phyloP scores from a whole-genome alignment of 2,113 vertebrate genomes.

The Heterochromis multidens region DNA sequence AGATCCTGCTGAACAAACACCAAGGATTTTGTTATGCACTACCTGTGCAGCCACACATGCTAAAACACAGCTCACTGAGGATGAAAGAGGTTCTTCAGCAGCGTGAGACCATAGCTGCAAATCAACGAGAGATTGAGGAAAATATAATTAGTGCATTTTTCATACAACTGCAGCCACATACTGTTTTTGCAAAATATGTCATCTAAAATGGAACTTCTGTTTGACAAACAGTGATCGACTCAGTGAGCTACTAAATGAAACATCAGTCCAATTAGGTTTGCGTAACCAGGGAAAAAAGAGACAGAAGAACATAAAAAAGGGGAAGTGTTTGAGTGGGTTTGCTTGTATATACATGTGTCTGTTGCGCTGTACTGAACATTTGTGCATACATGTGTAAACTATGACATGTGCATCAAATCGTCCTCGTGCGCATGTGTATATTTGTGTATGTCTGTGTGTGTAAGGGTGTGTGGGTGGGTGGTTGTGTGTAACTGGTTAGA shows the following conservation, averaged over 20 bases:
- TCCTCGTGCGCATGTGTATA: not conserved
- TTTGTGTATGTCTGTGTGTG: not conserved
- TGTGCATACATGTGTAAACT: not conserved
- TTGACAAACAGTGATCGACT: slow-evolving; percentile 10
- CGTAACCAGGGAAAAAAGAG: not conserved
- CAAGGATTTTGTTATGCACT: not conserved
- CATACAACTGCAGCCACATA: not conserved
- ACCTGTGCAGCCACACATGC: not conserved
- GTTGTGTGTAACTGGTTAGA: slow-evolving; percentile 23
- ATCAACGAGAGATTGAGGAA: slow-evolving; percentile 19
- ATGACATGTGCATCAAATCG: not conserved
- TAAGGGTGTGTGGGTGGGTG: not conserved
- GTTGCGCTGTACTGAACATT: not conserved
- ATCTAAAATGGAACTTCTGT: slow-evolving; percentile 18
- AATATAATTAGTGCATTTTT: not conserved
- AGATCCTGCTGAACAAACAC: not conserved
- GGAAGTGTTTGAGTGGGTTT: not conserved
- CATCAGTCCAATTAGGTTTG: slow-evolving; percentile 8
- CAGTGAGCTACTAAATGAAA: slow-evolving; percentile 35
- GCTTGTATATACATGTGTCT: not conserved
- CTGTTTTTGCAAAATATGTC: not conserved
- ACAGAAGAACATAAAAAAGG: not conserved
- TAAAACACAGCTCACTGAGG: not conserved
- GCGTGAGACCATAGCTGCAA: not conserved
- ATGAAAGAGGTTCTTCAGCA: not conserved